Conservation (phyloP, 2,888 invertebrate genomes). For the Spialia ferax region DNA sequence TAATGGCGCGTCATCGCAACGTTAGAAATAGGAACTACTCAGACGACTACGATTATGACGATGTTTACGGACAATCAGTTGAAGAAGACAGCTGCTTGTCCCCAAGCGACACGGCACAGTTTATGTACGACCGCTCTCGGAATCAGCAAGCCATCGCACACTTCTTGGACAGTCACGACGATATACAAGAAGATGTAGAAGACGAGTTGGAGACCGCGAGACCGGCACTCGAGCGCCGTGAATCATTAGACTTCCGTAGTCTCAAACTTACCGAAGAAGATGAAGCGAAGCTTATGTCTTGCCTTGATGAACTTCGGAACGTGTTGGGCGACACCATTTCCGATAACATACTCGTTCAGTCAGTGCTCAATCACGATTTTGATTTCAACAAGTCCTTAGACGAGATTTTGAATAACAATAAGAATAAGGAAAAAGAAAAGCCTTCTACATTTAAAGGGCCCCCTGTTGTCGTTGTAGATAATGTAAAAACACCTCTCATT, state of each 20-base stretch:
- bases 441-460: slow-evolving; percentile 52
- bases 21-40: slow-evolving; percentile 94
- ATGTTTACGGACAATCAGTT: slow-evolving; percentile 97
- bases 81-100: slow-evolving; percentile 97
- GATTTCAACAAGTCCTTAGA: slow-evolving; percentile 91
- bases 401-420: slow-evolving; percentile 88
- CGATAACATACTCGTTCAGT: slow-evolving; percentile 90
- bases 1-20: slow-evolving; percentile 95
- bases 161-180: slow-evolving; percentile 91
- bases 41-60: slow-evolving; percentile 97
- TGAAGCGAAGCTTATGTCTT: slow-evolving; percentile 92
- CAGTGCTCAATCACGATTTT: slow-evolving; percentile 90
- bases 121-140: slow-evolving; percentile 93
- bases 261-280: slow-evolving; percentile 88
- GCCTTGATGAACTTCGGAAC: slow-evolving; percentile 93
- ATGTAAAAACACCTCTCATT: slow-evolving; percentile 63
- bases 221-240: slow-evolving; percentile 63
- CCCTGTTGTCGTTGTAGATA: slow-evolving; percentile 58
- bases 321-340: slow-evolving; percentile 92
- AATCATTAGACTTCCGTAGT: slow-evolving; percentile 81
- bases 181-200: slow-evolving; percentile 90
- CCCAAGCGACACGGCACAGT: slow-evolving; percentile 94
- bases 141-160: slow-evolving; percentile 91
- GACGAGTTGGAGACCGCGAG: slow-evolving; percentile 67
- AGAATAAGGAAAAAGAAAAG: slow-evolving; percentile 55